Evolutionary conservation across 2,888 invertebrate species (phyloP).

Genomic region (Clusia tigrina): DNA sequence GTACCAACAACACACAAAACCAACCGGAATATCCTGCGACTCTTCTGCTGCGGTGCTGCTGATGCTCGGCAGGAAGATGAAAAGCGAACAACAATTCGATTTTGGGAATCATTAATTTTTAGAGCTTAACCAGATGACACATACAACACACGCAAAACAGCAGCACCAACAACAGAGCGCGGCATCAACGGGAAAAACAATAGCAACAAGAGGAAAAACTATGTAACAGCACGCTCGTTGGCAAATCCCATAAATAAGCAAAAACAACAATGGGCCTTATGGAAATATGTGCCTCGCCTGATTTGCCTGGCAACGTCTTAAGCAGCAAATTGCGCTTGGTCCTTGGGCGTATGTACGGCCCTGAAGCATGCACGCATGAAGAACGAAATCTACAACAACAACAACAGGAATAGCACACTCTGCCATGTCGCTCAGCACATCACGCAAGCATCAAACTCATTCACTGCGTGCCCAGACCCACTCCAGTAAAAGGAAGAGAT

Average conservation of each 20-base stretch:
- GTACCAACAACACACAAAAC: too few species aligned
- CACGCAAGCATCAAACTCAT: slow-evolving; percentile 14
- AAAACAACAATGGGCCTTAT: slow-evolving; percentile 19
- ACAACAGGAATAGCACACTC: too few species aligned
- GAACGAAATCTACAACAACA: too few species aligned
- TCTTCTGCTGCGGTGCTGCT: too few species aligned
- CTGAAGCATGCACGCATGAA: not conserved
- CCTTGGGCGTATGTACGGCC: not conserved
- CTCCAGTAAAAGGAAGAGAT: not conserved
- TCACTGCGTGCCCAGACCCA: not conserved
- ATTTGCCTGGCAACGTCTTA: slow-evolving; percentile 29
- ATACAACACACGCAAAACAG: slow-evolving; percentile 39
- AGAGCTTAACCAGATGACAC: slow-evolving; percentile 65
- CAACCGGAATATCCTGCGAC: too few species aligned
- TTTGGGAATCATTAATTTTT: slow-evolving; percentile 62
- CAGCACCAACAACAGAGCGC: not conserved
- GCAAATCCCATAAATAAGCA: slow-evolving; percentile 44
- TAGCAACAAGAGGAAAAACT: not conserved
- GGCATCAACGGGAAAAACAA: not conserved
- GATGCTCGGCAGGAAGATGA: too few species aligned
- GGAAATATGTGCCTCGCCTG: slow-evolving; percentile 21
- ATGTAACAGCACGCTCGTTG: slow-evolving; percentile 46
- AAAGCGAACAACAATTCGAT: slow-evolving; percentile 22
- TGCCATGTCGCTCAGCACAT: too few species aligned
- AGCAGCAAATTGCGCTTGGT: not conserved